These are phyloP conservation scores for Sarcophaga variegata DNA, from an alignment of 2,888 invertebrate genomes.

Conservation along the genomic window DNA sequence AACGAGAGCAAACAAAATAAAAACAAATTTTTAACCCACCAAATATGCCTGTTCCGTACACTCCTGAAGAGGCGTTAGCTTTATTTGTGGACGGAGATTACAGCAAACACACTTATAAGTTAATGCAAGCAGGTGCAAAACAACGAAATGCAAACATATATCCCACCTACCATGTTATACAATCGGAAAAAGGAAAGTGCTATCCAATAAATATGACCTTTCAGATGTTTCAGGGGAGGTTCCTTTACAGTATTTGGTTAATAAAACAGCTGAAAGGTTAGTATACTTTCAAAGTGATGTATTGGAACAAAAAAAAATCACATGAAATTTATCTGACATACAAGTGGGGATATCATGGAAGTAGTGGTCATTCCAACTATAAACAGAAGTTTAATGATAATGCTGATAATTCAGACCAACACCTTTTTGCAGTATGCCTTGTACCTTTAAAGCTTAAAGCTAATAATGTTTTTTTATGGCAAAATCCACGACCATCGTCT, in stretches of 20 bases:
- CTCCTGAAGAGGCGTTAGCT: conserved; percentile 29
- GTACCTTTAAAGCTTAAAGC: conserved; percentile 35
- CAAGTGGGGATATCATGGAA: background rate
- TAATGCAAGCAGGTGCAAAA: conserved; percentile 25
- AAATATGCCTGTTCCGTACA: too few relatives aligned
- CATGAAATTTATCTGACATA: too few relatives aligned
- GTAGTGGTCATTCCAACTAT: conserved; percentile 9
- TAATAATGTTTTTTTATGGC: conserved; percentile 31
- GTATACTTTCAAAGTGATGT: background rate
- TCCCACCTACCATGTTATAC: conserved; percentile 18
- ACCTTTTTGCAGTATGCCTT: conserved; percentile 28
- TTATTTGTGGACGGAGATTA: conserved; percentile 25
- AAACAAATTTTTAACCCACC: background rate
- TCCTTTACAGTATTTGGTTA: too few relatives aligned
- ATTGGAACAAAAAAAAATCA: too few relatives aligned
- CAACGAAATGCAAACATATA: conserved; percentile 28
- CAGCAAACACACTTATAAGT: conserved; percentile 4
- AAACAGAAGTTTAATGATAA: background rate
- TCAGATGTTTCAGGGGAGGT: conserved; percentile 1
- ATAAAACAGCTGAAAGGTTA: background rate
- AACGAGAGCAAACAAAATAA: conserved; percentile 7
- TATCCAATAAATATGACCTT: conserved; percentile 34
- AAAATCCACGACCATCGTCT: conserved; percentile 38
- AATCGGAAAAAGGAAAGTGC: conserved; percentile 32
- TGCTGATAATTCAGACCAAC: conserved; percentile 25